Base-by-base conservation (phyloP, 2,797 vertebrate species). In the Hydrophis major region DNA sequence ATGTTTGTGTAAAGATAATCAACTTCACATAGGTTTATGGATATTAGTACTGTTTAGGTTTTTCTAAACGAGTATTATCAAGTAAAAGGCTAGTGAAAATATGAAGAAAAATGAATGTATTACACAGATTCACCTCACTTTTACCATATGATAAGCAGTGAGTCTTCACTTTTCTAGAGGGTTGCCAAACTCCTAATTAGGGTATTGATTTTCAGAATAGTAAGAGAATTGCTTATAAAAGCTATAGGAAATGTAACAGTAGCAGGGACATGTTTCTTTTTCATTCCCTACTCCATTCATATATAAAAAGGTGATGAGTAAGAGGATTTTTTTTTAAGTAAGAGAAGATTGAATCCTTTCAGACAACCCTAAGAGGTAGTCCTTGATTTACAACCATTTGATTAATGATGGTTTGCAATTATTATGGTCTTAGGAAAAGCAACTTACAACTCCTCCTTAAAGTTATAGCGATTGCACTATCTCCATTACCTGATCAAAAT, bases 21-120 rank as follows among this genome's bases (percentile, higher is more conserved):
- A 8, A 95, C 13, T 89, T 91, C 14, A 96, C 86, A 95, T 87
- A 57, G 89, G 93, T 89, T 93, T 93, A 20, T 66, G 94, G 53
- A 95, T 88, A 61, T 59, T 3, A 89, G 12, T 69, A 57, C 18
- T 37, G 3, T 83, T 94, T 87, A 93, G 37, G 47, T 78, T 95
- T 93, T 63, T 94, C 90, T 88, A 94, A 22, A 42, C 91, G 69
- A 89, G 6, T 86, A 10, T 86, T 94, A 53, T 88, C 37, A 92
- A 87, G 32, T 57, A 94, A 37, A 90, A 95, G 88, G 8, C 92
- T 55, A 91, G 89, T 10, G 93, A 50, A 96, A 94, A 94, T 53
- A 10, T 32, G 94, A 94, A 22, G 93, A 13, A 42, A 88, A 42
- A 74, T 94, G n/a, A 95, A 89, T 27, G 0, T 91, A 90, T 83